Evolutionary conservation across 2,888 invertebrate species (phyloP).

Genomic region (Metacarcinus magister): DNA sequence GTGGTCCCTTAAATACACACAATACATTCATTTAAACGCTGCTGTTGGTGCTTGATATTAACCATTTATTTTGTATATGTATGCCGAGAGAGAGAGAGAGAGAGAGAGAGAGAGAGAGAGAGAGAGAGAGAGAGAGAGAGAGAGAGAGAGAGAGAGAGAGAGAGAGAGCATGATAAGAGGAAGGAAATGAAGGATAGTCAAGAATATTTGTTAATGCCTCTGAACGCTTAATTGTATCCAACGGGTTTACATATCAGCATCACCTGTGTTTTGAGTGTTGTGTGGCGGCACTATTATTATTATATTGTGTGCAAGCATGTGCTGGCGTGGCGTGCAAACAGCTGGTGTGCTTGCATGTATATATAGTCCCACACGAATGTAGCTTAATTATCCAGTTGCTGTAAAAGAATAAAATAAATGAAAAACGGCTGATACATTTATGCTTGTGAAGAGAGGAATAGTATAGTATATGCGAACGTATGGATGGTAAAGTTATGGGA

Average conservation of each 20-base stretch:
- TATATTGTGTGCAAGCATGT: not conserved
- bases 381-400: not conserved
- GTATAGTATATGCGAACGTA: too few relatives aligned
- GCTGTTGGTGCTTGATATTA: not conserved
- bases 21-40: not conserved
- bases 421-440: not conserved
- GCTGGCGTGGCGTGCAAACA: not conserved
- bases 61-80: not conserved
- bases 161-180: not conserved
- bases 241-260: not conserved
- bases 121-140: conserved; percentile 48
- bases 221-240: not conserved
- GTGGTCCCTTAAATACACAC: not conserved
- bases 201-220: not conserved
- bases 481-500: too few relatives aligned
- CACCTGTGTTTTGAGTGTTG: not conserved
- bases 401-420: not conserved
- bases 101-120: conserved; percentile 45
- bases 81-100: conserved; percentile 35
- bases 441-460: not conserved
- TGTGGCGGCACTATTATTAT: not conserved
- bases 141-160: conserved; percentile 29
- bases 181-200: not conserved
- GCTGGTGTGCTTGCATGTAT: not conserved
- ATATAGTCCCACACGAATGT: not conserved